Conservation (phyloP, 2,888 invertebrate species). For the Leucozona laternaria region DNA sequence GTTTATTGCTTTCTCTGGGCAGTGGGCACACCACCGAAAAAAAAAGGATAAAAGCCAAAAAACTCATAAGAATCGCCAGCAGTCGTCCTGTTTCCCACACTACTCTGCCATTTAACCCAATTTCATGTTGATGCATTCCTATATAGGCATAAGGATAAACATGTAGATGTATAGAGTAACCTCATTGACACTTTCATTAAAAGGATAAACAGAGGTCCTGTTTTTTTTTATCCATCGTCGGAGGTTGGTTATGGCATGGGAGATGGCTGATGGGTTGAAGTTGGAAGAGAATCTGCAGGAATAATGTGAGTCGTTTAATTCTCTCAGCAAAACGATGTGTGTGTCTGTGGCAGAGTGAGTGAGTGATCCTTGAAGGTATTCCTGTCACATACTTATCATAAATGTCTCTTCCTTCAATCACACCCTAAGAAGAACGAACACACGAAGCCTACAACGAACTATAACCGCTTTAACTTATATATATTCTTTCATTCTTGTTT, state of each 20-base stretch:
- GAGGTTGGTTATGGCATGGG: neutral
- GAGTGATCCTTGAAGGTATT: conserved; percentile 64
- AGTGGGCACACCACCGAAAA: neutral
- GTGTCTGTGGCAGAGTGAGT: neutral
- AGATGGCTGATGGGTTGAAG: neutral
- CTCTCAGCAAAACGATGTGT: conserved; percentile 60
- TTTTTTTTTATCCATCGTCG: neutral
- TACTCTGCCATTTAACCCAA: conserved; percentile 20
- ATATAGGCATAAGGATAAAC: conserved; percentile 35
- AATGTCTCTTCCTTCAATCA: conserved; percentile 71
- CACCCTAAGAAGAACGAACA: neutral
- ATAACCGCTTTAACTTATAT: conserved; percentile 38
- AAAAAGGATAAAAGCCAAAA: conserved; percentile 16
- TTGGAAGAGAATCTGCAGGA: neutral
- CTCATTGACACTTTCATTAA: conserved; percentile 73
- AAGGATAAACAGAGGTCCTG: conserved; percentile 60
- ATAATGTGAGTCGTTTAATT: conserved; percentile 69
- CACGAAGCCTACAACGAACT: conserved; percentile 6
- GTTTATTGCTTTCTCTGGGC: conserved; percentile 51
- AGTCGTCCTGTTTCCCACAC: neutral
- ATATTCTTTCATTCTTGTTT: conserved; percentile 67
- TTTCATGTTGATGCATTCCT: conserved; percentile 40
- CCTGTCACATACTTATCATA: conserved; percentile 70
- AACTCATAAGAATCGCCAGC: conserved; percentile 20
- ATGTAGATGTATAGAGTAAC: conserved; percentile 17